These are phyloP conservation scores for Gnatocerus cornutus DNA, from an alignment of 2,888 invertebrate genomes.

Conservation along the genomic window DNA sequence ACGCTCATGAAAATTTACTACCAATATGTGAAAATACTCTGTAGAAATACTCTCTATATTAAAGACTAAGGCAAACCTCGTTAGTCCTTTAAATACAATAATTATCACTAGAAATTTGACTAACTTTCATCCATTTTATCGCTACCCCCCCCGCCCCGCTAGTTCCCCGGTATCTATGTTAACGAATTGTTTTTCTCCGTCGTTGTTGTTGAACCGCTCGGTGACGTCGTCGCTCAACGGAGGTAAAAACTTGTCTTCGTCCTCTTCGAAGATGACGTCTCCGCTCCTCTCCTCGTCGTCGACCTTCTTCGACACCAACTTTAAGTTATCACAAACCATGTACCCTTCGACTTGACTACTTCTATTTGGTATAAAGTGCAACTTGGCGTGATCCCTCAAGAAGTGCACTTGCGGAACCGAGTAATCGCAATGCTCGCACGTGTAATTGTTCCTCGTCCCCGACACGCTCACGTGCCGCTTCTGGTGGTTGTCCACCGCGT, in stretches of 20 bases:
- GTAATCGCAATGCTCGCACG: slow-evolving; percentile 89
- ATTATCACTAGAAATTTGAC: slow-evolving; percentile 68
- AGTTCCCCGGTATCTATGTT: slow-evolving; percentile 69
- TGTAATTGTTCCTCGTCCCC: slow-evolving; percentile 75
- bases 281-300: slow-evolving; percentile 59
- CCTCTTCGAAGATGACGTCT: slow-evolving; percentile 62
- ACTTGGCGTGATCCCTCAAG: slow-evolving; percentile 84
- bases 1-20: slow-evolving; percentile 57
- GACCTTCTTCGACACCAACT: slow-evolving; percentile 73
- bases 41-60: slow-evolving; percentile 68
- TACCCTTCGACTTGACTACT: slow-evolving; percentile 74
- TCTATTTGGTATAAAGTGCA: slow-evolving; percentile 79
- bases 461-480: slow-evolving; percentile 81
- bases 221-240: slow-evolving; percentile 58
- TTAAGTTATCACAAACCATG: slow-evolving; percentile 76
- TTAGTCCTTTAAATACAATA: slow-evolving; percentile 55
- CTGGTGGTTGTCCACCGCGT: slow-evolving; percentile 84
- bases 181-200: slow-evolving; percentile 68
- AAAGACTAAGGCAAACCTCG: slow-evolving; percentile 65
- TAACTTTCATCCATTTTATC: slow-evolving; percentile 60
- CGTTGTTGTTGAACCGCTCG: slow-evolving; percentile 65
- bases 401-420: slow-evolving; percentile 83
- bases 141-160: slow-evolving; percentile 60
- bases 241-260: slow-evolving; percentile 60
- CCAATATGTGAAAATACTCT: slow-evolving; percentile 69